Conservation (phyloP, 2,113 vertebrate species). For the Festucalex cinctus region DNA sequence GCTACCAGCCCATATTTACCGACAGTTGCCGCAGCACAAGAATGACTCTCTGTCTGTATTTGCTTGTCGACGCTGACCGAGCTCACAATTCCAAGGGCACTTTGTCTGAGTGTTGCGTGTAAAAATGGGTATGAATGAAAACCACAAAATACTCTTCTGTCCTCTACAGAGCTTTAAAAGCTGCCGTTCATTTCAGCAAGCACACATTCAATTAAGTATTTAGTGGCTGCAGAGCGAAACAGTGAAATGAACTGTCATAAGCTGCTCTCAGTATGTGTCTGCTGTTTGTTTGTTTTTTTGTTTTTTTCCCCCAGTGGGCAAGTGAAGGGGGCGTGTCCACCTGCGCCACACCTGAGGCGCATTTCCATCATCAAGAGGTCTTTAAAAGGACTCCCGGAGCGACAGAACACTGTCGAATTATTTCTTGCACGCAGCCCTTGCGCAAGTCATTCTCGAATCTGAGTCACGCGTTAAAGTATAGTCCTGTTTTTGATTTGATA, state of each 20-base stretch:
- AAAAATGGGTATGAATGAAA: slow-evolving; percentile 3
- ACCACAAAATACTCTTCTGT: slow-evolving; percentile 21
- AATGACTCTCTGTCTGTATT: slow-evolving; percentile 10
- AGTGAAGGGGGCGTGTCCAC: too few relatives aligned
- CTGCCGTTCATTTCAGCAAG: slow-evolving; percentile 17
- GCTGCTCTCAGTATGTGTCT: too few relatives aligned
- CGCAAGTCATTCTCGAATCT: too few relatives aligned
- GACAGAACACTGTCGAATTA: too few relatives aligned
- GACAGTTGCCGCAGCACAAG: slow-evolving; percentile 14
- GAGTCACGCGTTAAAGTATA: too few relatives aligned
- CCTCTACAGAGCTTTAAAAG: slow-evolving; percentile 1
- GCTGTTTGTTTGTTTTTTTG: too few relatives aligned
- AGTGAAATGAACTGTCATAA: slow-evolving; percentile 9
- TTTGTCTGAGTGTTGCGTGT: slow-evolving; percentile 23
- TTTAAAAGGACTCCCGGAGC: too few relatives aligned
- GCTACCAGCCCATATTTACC: slow-evolving; percentile 19
- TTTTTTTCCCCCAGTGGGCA: too few relatives aligned
- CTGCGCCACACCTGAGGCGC: too few relatives aligned
- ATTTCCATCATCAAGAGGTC: too few relatives aligned
- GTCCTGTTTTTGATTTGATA: too few relatives aligned
- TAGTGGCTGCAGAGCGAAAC: slow-evolving; percentile 10
- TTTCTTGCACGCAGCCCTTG: too few relatives aligned
- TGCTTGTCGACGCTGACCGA: slow-evolving; percentile 10
- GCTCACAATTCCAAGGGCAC: slow-evolving; percentile 4
- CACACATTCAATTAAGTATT: slow-evolving; percentile 45